phyloP scores from a whole-genome alignment of 2,888 invertebrate species.

The Nemapogon koenigi region DNA sequence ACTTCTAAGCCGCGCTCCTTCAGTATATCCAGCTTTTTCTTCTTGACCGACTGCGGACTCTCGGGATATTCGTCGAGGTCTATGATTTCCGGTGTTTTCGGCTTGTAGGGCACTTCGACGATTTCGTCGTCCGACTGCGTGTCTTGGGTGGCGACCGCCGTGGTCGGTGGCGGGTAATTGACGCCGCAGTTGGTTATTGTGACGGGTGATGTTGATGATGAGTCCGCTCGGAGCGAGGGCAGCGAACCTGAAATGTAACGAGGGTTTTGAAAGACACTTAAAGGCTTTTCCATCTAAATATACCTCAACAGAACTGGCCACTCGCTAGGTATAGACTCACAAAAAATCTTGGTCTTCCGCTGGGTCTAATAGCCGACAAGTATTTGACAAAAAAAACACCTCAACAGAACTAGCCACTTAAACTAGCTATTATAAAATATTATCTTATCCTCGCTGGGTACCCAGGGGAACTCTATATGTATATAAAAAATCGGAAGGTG shows the following conservation, averaged over 20 bases:
- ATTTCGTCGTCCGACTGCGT: conserved; percentile 39
- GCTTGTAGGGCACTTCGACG: conserved; percentile 63
- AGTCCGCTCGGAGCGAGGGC: conserved; percentile 25
- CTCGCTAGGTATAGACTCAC: no score
- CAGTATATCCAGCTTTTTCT: conserved; percentile 76
- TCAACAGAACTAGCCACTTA: no score
- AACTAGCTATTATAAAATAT: no score
- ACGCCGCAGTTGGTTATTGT: conserved; percentile 14
- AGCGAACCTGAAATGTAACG: conserved; percentile 22
- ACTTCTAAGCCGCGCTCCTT: conserved; percentile 79
- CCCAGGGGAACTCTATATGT: no score
- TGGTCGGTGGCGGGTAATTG: conserved; percentile 16
- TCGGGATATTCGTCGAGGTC: conserved; percentile 66
- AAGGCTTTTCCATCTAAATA: no score
- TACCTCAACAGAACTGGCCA: no score
- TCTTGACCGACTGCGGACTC: conserved; percentile 56
- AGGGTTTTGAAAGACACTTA: not conserved
- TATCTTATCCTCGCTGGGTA: no score
- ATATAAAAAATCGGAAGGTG: no score
- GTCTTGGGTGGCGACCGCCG: conserved; percentile 9
- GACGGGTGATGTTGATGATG: conserved; percentile 21
- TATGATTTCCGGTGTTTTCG: conserved; percentile 70
- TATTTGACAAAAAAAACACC: no score
- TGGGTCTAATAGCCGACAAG: no score
- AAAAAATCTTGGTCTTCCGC: no score